Base-by-base conservation (phyloP, 2,113 vertebrate species). In the Xiphorhynchus elegans region DNA sequence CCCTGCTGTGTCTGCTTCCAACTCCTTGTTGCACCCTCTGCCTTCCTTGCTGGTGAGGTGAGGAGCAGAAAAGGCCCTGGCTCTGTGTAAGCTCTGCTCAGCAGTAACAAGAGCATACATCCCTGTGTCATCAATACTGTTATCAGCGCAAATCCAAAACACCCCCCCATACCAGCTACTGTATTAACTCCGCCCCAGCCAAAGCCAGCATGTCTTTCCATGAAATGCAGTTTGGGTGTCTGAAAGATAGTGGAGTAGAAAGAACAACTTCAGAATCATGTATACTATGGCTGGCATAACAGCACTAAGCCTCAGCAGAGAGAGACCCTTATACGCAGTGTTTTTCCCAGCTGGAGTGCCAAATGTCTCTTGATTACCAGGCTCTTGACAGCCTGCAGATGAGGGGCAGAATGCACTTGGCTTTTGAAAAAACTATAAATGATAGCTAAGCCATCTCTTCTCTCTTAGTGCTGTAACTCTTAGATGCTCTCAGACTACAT, bases 271-370 rank as follows among this genome's bases (percentile, higher is more conserved):
- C 44, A 58, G 1, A 52, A 14, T 14, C 0, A 0, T 7, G 7
- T 69, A 0, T 47, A 7, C 24, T 37, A 59, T 24, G 70, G 47
- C 63, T 86, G 82, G 25, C 25, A 14, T 25, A 93, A 81, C 35
- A 88, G 55, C 52, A n/a, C 59, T 56, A 6, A 66, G 47, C n/a
- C 85, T 94, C 70, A 88, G 84, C 85, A 91, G 75, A 93, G 62
- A 90, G 42, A 80, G 23, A 70, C 37, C 35, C 42, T 93, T 77
- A 95, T 84, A 90, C 68, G 52, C 72, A 77, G 88, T 94, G 63
- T 47, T 68, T 93, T 95, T 96, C 76, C 79, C 85, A 95, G 83
- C 56, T 86, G 93, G 87, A 95, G 84, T 96, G 35, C 94, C 78
- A 92, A 94, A 93, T 90, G 56, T 83, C 56, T 93, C 64, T 67